Percentiles rank a stretch among this genome's conserved stretches.
Evolutionary conservation across 2,888 invertebrate genomes (phyloP).

Genomic region (Osmoderma eremita): DNA sequence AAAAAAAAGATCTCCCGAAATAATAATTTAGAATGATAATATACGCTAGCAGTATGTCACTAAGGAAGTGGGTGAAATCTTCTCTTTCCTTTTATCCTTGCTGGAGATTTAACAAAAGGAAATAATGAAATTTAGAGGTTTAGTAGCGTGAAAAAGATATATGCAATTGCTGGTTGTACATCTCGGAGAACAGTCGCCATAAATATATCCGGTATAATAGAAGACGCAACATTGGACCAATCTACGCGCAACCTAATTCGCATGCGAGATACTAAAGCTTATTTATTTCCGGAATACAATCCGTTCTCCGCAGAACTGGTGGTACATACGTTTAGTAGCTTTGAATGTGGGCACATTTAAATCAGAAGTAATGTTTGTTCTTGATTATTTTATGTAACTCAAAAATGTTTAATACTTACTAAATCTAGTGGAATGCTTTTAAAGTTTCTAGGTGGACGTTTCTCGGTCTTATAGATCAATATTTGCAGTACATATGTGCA

Average conservation of each 20-base stretch:
- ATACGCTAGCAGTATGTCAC: too few relatives aligned
- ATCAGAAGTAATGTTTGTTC: not conserved
- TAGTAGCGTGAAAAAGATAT: conserved; percentile 29
- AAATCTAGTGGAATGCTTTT: not conserved
- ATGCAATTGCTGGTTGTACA: conserved; percentile 39
- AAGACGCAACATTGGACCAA: conserved; percentile 36
- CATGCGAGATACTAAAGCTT: conserved; percentile 30
- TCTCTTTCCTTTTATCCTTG: conserved; percentile 6
- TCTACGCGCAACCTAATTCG: conserved; percentile 31
- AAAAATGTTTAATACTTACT: not conserved
- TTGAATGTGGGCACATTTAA: conserved; percentile 5
- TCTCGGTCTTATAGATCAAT: conserved; percentile 10
- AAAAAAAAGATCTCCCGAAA: too few relatives aligned
- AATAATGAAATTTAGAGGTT: conserved; percentile 30
- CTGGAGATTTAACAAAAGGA: conserved; percentile 24
- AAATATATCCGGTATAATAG: conserved; percentile 37
- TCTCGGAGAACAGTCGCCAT: conserved; percentile 35
- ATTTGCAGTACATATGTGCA: not conserved
- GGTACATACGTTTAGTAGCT: conserved; percentile 17
- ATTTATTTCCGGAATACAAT: conserved; percentile 30
- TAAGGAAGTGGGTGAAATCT: too few relatives aligned
- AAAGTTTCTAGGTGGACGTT: not conserved
- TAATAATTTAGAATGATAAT: too few relatives aligned
- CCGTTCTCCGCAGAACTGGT: conserved; percentile 14
- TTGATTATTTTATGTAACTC: too few relatives aligned